Evolutionary conservation across 2,797 vertebrate genomes (phyloP).

Genomic region (Coendou prehensilis): DNA sequence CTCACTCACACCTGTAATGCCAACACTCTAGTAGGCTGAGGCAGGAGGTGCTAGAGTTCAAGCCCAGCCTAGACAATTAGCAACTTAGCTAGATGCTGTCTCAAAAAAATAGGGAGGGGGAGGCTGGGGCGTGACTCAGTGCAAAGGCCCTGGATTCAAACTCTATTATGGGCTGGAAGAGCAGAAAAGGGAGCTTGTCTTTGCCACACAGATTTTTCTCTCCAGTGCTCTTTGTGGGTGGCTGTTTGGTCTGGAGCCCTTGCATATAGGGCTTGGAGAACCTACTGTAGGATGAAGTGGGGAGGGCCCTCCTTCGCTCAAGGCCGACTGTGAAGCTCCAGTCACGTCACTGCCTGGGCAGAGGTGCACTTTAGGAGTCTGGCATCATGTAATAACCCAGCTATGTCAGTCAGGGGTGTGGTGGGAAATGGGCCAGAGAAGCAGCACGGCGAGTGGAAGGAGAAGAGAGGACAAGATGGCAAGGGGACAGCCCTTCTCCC

Average conservation of each 20-base stretch:
- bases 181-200: background rate
- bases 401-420: conserved; percentile 36
- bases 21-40: background rate
- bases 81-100: background rate
- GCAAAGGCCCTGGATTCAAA: background rate
- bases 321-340: background rate
- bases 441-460: background rate
- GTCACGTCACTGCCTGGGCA: background rate
- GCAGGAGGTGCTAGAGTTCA: background rate
- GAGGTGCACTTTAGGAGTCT: background rate
- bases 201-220: background rate
- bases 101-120: background rate
- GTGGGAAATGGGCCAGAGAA: conserved; percentile 20
- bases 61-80: background rate
- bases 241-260: background rate
- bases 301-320: background rate
- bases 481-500: background rate
- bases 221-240: background rate
- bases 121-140: background rate
- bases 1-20: background rate
- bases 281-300: background rate
- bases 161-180: background rate
- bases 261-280: background rate
- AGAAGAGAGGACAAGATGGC: background rate
- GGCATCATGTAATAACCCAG: background rate